These are phyloP conservation scores for Chloromyia formosa DNA, from an alignment of 2,888 invertebrate species.

Conservation along the genomic window DNA sequence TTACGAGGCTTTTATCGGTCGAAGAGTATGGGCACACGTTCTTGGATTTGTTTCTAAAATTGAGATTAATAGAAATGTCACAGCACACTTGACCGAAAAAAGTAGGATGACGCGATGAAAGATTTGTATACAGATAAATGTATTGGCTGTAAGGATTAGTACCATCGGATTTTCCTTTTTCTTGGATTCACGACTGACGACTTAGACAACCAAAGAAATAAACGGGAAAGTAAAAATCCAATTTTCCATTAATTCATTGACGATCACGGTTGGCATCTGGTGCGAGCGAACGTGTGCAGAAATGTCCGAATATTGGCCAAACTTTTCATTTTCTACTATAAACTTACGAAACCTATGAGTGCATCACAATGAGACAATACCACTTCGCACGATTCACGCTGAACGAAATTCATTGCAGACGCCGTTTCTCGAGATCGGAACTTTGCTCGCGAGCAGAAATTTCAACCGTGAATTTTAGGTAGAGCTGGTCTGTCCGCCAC, in stretches of 20 bases:
- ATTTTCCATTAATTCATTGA: slow-evolving; percentile 29
- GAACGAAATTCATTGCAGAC: slow-evolving; percentile 30
- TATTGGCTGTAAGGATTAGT: neutral
- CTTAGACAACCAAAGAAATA: slow-evolving; percentile 13
- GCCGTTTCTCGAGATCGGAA: neutral
- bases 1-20: neutral
- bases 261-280: slow-evolving; percentile 20
- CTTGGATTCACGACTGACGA: neutral
- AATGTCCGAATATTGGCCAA: slow-evolving; percentile 21
- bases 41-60: no score
- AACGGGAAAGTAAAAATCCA: slow-evolving; percentile 28
- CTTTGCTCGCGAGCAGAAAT: neutral
- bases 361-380: neutral
- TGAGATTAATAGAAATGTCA: no score
- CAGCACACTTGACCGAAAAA: no score
- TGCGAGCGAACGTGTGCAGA: slow-evolving; percentile 28
- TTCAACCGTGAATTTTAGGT: neutral
- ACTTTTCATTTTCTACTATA: slow-evolving; percentile 39
- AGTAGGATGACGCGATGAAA: neutral
- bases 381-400: slow-evolving; percentile 3
- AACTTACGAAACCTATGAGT: slow-evolving; percentile 12
- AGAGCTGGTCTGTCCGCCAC: neutral
- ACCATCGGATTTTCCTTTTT: slow-evolving; percentile 4
- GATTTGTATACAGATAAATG: neutral
- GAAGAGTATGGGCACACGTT: neutral